Percentiles rank a stretch among this genome's conserved stretches.
These are phyloP conservation scores for Tetramorium bicarinatum DNA, from an alignment of 2,888 invertebrate species.

Conservation along the genomic window DNA sequence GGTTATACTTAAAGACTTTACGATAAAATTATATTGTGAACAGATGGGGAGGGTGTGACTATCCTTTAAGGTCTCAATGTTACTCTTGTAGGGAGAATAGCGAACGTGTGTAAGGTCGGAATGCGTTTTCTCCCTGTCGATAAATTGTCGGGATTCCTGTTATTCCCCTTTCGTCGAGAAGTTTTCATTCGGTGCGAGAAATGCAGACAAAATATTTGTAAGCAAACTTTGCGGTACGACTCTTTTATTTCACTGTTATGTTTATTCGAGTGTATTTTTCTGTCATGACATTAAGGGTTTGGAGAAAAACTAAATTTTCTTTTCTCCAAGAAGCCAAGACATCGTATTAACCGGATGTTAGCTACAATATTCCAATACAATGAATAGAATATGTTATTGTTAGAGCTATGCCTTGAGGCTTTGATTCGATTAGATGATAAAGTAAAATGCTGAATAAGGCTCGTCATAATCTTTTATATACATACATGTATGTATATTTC, in stretches of 20 bases:
- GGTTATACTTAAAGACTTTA: background rate
- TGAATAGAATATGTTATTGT: background rate
- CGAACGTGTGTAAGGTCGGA: constrained; percentile 42
- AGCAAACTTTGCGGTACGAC: constrained; percentile 37
- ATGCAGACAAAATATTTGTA: constrained; percentile 45
- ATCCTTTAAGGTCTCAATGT: constrained; percentile 46
- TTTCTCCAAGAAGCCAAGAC: background rate
- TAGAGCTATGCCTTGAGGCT: background rate
- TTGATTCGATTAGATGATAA: background rate
- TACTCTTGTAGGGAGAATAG: constrained; percentile 35
- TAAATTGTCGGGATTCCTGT: constrained; percentile 55
- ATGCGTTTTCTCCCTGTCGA: constrained; percentile 52
- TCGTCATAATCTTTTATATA: background rate
- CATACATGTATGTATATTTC: no score
- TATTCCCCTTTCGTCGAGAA: constrained; percentile 52
- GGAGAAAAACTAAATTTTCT: background rate
- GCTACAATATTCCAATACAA: background rate
- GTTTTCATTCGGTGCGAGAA: constrained; percentile 48
- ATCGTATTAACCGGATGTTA: background rate
- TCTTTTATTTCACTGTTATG: constrained; percentile 34
- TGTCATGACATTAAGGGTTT: constrained; percentile 10
- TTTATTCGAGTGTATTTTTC: constrained; percentile 27
- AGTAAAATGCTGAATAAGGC: background rate
- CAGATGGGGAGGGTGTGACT: constrained; percentile 18
- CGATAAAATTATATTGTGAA: constrained; percentile 28